Percentiles rank a stretch among this genome's conserved stretches.
These are phyloP conservation scores for Choristoneura rosaceana DNA, from an alignment of 2,888 invertebrate genomes.

Conservation along the genomic window DNA sequence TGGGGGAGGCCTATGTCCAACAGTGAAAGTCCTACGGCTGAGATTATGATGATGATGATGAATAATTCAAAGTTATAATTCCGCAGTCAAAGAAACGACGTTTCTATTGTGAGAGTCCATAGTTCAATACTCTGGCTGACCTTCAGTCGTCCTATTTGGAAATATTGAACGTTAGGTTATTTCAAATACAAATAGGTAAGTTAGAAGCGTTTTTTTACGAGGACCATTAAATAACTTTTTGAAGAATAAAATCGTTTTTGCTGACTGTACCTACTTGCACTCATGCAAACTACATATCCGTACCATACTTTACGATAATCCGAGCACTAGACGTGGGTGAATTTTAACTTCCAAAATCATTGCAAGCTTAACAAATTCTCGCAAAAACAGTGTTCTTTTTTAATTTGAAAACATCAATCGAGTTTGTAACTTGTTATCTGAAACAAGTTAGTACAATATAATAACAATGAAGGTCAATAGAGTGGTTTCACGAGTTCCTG, in stretches of 20 bases:
- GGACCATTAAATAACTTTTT: neutral
- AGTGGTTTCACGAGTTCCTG: neutral
- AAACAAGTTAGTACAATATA: slow-evolving; percentile 2
- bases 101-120: neutral
- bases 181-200: no score
- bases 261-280: no score
- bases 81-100: neutral
- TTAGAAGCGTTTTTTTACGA: neutral
- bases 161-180: neutral
- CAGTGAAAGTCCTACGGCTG: no score
- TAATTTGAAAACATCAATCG: neutral
- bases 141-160: slow-evolving; percentile 4
- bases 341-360: no score
- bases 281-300: no score
- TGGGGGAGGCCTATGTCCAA: no score
- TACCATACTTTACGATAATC: no score
- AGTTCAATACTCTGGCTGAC: neutral
- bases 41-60: no score
- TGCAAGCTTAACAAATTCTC: no score
- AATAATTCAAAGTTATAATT: neutral
- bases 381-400: no score
- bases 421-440: neutral
- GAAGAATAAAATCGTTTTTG: no score
- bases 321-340: no score
- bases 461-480: slow-evolving; percentile 5